phyloP scores from a whole-genome alignment of 1,140 invertebrate species.

The Belonocnema kinseyi region DNA sequence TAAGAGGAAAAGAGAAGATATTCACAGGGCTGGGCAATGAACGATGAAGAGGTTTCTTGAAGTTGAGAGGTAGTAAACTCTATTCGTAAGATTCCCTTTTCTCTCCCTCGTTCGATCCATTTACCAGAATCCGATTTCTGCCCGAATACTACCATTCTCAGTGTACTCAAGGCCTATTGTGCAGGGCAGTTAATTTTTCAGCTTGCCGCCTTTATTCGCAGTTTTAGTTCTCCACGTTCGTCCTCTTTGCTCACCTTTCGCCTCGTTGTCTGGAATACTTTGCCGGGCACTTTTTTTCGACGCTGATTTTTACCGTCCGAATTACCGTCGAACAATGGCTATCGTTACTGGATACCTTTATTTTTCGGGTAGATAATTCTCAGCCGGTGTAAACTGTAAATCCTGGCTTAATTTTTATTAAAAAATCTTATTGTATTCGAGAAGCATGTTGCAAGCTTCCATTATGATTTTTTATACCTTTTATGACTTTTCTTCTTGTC shows the following conservation, averaged over 20 bases:
- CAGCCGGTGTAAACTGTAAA: neutral
- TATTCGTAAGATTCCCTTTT: conserved; percentile 4
- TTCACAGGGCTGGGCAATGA: neutral
- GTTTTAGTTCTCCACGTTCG: conserved; percentile 1
- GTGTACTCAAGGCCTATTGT: conserved; percentile 35
- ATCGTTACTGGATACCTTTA: neutral
- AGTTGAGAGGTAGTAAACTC: conserved; percentile 21
- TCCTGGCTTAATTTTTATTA: neutral
- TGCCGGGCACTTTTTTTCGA: conserved; percentile 10
- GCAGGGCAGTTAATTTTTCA: conserved; percentile 37
- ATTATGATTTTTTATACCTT: neutral
- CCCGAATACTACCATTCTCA: conserved; percentile 24
- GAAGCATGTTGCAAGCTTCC: too few species aligned
- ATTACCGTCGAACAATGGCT: neutral
- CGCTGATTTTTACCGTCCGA: conserved; percentile 15
- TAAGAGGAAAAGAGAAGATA: conserved; percentile 7
- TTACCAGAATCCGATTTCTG: conserved; percentile 40
- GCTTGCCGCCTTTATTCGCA: conserved; percentile 35
- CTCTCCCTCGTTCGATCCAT: conserved; percentile 27
- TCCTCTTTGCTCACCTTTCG: neutral
- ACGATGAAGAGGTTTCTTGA: neutral
- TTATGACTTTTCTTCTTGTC: neutral
- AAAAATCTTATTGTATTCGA: neutral
- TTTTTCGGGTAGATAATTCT: neutral
- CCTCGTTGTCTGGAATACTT: neutral